phyloP scores from a whole-genome alignment of 2,888 invertebrate species.

The Drosophila austrosaltans region DNA sequence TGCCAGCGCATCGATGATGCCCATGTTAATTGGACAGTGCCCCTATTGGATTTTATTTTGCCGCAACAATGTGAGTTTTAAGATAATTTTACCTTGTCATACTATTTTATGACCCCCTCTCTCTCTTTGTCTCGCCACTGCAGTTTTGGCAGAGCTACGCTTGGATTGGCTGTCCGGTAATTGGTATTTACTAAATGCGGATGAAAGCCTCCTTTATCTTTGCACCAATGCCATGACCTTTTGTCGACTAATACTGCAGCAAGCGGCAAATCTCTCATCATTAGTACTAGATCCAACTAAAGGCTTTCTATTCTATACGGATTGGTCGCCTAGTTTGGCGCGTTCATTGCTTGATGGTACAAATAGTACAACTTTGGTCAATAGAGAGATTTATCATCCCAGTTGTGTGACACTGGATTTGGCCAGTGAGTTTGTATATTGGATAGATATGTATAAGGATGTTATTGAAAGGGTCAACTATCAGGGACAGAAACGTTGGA shows the following conservation, averaged over 20 bases:
- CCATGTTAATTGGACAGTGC: conserved; percentile 85
- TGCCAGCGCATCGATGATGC: conserved; percentile 89
- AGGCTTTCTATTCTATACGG: conserved; percentile 91
- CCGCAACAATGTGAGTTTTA: conserved; percentile 86
- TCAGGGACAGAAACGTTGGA: conserved; percentile 87
- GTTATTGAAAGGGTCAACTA: conserved; percentile 91
- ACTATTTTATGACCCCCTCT: conserved; percentile 17
- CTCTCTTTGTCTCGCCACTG: conserved; percentile 24
- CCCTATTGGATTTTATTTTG: conserved; percentile 86
- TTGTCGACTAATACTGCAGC: conserved; percentile 89
- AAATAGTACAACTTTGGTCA: conserved; percentile 86
- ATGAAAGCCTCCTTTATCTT: conserved; percentile 88
- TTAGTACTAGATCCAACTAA: conserved; percentile 91
- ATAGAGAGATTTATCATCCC: conserved; percentile 90
- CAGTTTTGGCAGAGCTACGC: conserved; percentile 90
- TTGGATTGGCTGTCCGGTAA: conserved; percentile 93
- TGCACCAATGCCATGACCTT: conserved; percentile 86
- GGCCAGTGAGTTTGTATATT: conserved; percentile 89
- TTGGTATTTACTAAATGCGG: conserved; percentile 92
- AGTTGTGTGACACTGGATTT: conserved; percentile 89
- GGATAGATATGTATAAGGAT: conserved; percentile 92
- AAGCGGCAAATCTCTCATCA: conserved; percentile 88
- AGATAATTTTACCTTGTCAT: conserved; percentile 17
- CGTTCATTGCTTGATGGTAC: conserved; percentile 87
- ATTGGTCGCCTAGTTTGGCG: conserved; percentile 88